These are phyloP conservation scores for Imbricaverruca yamaguchii DNA, from an alignment of 2,888 invertebrate species.

Conservation along the genomic window DNA sequence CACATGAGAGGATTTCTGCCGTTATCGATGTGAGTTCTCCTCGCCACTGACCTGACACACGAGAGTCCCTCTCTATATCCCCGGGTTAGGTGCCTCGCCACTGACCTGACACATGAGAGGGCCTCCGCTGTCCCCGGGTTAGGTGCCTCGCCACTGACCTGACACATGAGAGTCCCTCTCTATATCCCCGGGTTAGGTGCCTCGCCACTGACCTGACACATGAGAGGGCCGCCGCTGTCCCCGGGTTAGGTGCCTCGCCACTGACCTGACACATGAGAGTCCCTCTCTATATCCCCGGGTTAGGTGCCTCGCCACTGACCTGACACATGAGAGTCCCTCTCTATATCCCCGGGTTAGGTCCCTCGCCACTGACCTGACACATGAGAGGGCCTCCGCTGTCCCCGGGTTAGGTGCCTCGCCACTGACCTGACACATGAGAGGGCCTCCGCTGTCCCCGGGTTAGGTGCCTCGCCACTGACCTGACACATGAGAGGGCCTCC, in stretches of 20 bases:
- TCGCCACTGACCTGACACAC: constrained; percentile 56
- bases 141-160: constrained; percentile 43
- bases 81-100: constrained; percentile 75
- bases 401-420: constrained; percentile 42
- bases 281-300: no score
- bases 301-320: constrained; percentile 40
- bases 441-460: constrained; percentile 66
- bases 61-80: constrained; percentile 66
- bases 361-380: constrained; percentile 53
- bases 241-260: constrained; percentile 42
- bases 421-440: constrained; percentile 63
- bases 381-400: constrained; percentile 73
- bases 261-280: constrained; percentile 64
- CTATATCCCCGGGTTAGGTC: constrained; percentile 51
- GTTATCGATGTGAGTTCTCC: no score
- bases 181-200: constrained; percentile 50
- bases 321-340: constrained; percentile 71
- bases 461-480: constrained; percentile 40
- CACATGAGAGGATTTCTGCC: no score
- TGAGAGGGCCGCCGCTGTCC: constrained; percentile 69
- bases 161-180: no score
- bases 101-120: constrained; percentile 68
- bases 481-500: constrained; percentile 73
- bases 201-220: constrained; percentile 55
- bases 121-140: constrained; percentile 63